phyloP scores from a whole-genome alignment of 2,113 vertebrate genomes.

The Spilogale gracilis region DNA sequence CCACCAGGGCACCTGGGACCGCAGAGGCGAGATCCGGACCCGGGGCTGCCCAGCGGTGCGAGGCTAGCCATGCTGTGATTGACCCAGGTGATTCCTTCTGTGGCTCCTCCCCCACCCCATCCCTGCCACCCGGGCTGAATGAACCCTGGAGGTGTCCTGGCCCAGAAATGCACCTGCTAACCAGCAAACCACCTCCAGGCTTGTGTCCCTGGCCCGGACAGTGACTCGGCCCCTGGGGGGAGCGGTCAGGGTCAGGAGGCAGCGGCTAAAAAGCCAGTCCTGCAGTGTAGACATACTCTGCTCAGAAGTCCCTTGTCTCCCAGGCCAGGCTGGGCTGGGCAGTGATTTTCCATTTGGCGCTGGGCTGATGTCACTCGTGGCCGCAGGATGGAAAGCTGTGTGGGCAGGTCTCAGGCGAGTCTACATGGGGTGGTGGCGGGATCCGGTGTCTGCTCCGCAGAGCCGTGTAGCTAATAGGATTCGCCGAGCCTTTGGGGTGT shows the following conservation, averaged over 20 bases:
- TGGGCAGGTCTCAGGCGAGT: neutral
- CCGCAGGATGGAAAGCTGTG: accelerated
- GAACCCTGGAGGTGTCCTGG: neutral
- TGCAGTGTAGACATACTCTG: accelerated
- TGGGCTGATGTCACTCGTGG: neutral
- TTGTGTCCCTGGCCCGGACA: neutral
- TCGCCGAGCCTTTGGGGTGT: neutral
- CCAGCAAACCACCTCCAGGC: accelerated
- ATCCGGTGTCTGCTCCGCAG: accelerated
- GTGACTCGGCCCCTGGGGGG: neutral
- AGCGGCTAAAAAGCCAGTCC: neutral
- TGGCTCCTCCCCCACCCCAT: neutral
- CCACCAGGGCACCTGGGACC: neutral
- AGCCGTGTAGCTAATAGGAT: neutral
- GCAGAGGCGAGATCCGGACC: neutral
- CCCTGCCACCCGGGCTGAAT: neutral
- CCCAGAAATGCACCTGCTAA: neutral
- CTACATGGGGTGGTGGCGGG: accelerated
- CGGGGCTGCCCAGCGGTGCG: accelerated
- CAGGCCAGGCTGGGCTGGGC: accelerated
- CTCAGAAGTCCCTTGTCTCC: neutral
- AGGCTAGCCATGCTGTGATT: accelerated
- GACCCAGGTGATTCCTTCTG: neutral
- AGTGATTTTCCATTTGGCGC: neutral
- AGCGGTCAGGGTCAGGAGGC: accelerated